phyloP scores from a whole-genome alignment of 2,888 invertebrate genomes.

The Dendrolimus houi region DNA sequence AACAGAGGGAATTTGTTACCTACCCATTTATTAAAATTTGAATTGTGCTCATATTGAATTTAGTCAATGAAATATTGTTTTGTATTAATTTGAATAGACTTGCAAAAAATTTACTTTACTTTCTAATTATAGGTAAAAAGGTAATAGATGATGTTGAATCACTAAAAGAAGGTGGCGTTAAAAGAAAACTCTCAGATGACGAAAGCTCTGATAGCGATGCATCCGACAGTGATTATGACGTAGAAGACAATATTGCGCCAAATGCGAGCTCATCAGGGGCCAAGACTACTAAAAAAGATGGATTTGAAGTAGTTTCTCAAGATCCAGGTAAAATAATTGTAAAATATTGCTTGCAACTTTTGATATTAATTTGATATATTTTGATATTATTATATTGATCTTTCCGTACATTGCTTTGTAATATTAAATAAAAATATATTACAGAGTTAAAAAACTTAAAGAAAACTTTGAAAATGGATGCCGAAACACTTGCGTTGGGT shows the following conservation, averaged over 20 bases:
- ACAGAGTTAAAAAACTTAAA: constrained; percentile 64
- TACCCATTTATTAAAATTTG: no score
- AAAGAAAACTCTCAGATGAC: constrained; percentile 45
- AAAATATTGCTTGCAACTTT: background rate
- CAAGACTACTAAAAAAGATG: constrained; percentile 70
- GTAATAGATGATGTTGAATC: constrained; percentile 33
- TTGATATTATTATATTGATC: no score
- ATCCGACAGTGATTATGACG: constrained; percentile 67
- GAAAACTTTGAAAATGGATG: constrained; percentile 83
- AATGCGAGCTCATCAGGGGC: constrained; percentile 26
- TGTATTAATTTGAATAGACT: no score
- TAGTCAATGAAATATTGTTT: no score
- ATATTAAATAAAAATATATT: constrained; percentile 12
- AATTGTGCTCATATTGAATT: no score
- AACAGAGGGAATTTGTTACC: no score
- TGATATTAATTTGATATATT: no score
- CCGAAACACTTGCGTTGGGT: constrained; percentile 94
- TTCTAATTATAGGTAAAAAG: constrained; percentile 36
- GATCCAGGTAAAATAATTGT: constrained; percentile 54
- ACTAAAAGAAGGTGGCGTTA: constrained; percentile 19
- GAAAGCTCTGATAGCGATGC: constrained; percentile 61
- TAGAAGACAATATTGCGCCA: constrained; percentile 49
- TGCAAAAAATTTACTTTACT: background rate
- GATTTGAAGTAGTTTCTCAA: constrained; percentile 81
- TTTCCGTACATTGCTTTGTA: background rate